Evolutionary conservation across 2,888 invertebrate species (phyloP).

Genomic region (Orchestes rusci): DNA sequence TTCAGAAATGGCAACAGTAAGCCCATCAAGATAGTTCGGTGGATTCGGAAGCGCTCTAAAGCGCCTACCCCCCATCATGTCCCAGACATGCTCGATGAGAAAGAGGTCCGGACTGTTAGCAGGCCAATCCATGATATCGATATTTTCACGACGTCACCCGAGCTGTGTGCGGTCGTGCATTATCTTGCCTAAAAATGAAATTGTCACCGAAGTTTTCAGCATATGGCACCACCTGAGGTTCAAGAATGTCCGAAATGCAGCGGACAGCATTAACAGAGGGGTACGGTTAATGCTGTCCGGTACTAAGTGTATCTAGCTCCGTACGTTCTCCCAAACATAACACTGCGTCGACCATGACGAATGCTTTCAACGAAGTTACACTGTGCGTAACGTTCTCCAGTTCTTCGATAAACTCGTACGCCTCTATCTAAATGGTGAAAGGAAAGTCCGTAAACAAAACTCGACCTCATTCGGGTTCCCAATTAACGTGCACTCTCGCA

Average conservation of each 20-base stretch:
- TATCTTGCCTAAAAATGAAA: neutral
- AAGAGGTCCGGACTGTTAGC: neutral
- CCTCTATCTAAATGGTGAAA: neutral
- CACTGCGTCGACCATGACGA: neutral
- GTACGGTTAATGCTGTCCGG: too few species aligned
- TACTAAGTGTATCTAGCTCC: neutral
- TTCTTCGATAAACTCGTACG: neutral
- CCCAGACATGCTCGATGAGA: neutral
- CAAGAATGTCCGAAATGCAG: neutral
- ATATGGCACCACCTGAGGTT: conserved; percentile 1
- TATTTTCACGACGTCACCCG: neutral
- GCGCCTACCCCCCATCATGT: conserved; percentile 1
- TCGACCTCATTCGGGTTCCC: neutral
- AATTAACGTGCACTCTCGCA: neutral
- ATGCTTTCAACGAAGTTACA: neutral
- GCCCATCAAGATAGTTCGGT: neutral
- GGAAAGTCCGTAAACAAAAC: neutral
- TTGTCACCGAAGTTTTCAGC: neutral
- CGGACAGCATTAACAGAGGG: neutral
- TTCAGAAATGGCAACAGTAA: neutral
- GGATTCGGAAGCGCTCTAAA: neutral
- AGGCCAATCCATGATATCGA: neutral
- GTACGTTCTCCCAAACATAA: neutral
- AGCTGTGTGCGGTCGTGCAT: conserved; percentile 4
- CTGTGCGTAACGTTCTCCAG: neutral